phyloP scores from a whole-genome alignment of 2,113 vertebrate genomes.

The Dermatemys mawii region DNA sequence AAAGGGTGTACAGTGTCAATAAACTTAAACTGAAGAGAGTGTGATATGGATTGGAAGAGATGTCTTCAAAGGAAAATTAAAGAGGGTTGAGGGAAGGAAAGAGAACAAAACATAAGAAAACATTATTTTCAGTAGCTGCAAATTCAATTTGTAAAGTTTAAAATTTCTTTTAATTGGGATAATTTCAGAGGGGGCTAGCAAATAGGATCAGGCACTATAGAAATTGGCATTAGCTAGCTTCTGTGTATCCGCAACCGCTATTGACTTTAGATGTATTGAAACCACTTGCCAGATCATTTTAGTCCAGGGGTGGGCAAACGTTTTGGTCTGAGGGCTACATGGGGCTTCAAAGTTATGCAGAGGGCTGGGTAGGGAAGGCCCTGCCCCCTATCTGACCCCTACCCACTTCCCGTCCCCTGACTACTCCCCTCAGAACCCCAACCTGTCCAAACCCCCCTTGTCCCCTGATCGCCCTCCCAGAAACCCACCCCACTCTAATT shows the following conservation, averaged over 20 bases:
- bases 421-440: too few relatives aligned
- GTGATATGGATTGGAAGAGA: conserved; percentile 96
- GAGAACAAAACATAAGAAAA: neutral
- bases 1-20: conserved; percentile 96
- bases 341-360: too few relatives aligned
- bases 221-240: neutral
- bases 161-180: neutral
- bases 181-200: neutral
- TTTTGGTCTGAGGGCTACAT: too few relatives aligned
- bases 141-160: neutral
- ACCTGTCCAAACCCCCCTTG: too few relatives aligned
- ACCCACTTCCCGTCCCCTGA: too few relatives aligned
- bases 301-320: too few relatives aligned
- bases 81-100: neutral
- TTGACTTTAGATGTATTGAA: neutral
- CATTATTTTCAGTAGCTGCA: conserved; percentile 14
- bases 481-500: too few relatives aligned
- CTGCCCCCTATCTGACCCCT: too few relatives aligned
- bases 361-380: too few relatives aligned
- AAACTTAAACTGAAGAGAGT: conserved; percentile 95
- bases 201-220: neutral
- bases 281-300: neutral
- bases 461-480: too few relatives aligned
- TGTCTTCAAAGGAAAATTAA: conserved; percentile 96
- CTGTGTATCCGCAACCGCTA: neutral